Percentiles rank a stretch among this genome's conserved stretches.
Conservation (phyloP, 2,888 invertebrate species). For the Hemicrepidius hirtus region DNA sequence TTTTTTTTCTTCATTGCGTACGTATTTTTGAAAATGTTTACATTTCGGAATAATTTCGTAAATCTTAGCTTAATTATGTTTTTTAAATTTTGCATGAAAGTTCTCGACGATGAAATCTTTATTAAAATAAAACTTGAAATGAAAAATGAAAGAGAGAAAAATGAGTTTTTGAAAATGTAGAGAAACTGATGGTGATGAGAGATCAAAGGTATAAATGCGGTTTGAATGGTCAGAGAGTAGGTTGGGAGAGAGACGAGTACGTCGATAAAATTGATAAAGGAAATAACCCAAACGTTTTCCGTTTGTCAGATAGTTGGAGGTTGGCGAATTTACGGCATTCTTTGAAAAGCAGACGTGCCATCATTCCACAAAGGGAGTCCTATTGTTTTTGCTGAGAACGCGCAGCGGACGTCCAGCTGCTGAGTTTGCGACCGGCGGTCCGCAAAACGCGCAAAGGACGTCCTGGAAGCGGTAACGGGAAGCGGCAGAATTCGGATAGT, state of each 20-base stretch:
- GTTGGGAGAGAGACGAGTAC: slow-evolving; percentile 32
- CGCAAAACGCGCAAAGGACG: slow-evolving; percentile 51
- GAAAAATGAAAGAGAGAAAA: background rate
- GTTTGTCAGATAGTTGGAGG: slow-evolving; percentile 63
- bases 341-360: slow-evolving; percentile 64
- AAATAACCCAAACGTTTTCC: slow-evolving; percentile 63
- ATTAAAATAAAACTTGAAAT: no score
- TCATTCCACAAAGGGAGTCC: slow-evolving; percentile 62
- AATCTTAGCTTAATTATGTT: no score
- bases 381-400: slow-evolving; percentile 68
- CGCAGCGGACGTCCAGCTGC: slow-evolving; percentile 66
- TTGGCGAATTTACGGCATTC: slow-evolving; percentile 66
- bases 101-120: no score
- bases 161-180: background rate
- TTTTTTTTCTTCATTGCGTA: no score
- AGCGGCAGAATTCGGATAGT: slow-evolving; percentile 41
- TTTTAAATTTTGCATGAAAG: no score
- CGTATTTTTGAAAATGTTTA: no score
- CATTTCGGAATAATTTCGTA: no score
- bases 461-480: slow-evolving; percentile 44
- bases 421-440: slow-evolving; percentile 53
- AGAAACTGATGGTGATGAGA: background rate
- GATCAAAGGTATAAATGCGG: slow-evolving; percentile 45
- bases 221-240: slow-evolving; percentile 36
- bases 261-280: slow-evolving; percentile 63